Base-by-base conservation (phyloP, 2,888 invertebrate genomes). In the Napeogenes sylphis region DNA sequence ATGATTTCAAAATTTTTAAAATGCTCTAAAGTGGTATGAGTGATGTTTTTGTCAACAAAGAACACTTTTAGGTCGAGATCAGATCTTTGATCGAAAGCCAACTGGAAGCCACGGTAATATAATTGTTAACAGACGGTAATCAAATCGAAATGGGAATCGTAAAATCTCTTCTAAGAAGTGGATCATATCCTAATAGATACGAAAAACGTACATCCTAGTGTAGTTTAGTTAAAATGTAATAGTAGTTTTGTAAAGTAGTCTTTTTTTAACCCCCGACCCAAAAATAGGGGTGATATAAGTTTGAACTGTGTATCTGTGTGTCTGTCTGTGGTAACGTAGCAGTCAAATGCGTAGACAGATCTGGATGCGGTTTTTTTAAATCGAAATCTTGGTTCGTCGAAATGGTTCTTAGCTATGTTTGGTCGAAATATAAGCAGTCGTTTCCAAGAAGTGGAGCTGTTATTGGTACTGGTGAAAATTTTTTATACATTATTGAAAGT, bases 21-120 rank as follows among this genome's bases (percentile, higher is more conserved):
- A 61, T 63, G 59, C 58, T 77, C 75, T 78, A 66, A 72, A 70
- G 71, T 67, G 69, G 65, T 71, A 63, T 72, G 75, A 78, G 69
- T 74, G 78, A 75, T 77, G 73, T 66, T 65, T 69, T 71, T 73
- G 75, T 78, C 78, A 81, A 77, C 80, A 79, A 79, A 73, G 74
- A 76, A 75, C 72, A 64, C 72, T 77, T 80, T 80, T 74, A 53
- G 32, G 38, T 58, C 42, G 51, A 47, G 58, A 57, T 64, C 53
- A 78, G 73, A 77, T 77, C 78, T 81, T 84, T 84, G 83, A 84
- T 82, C 80, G 70, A 78, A 78, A 81, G 83, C 83, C 83, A 83
- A 76, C 64, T 67, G 66, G 69, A 71, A 75, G 73, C 70, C 75
- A 62, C 66, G 33, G 67, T 74, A 70, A 71, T 75, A 74, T 79